phyloP scores from a whole-genome alignment of 2,797 vertebrate species.

The Somateria mollissima region DNA sequence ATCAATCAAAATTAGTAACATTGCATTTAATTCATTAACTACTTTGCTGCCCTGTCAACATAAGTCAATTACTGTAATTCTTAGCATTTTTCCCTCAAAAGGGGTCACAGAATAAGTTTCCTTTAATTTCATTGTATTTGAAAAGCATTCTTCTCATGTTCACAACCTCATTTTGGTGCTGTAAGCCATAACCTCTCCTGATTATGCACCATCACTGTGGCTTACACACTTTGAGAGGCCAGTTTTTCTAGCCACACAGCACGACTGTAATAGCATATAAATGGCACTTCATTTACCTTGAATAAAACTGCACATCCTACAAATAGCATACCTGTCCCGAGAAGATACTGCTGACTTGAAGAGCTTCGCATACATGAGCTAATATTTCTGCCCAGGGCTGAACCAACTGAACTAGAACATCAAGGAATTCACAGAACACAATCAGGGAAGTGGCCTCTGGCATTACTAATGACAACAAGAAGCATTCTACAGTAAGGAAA shows the following conservation, averaged over 20 bases:
- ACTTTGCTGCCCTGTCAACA: not conserved
- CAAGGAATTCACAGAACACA: not conserved
- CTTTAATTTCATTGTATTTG: not conserved
- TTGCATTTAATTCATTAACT: not conserved
- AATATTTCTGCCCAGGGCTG: not conserved
- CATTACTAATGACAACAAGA: not conserved
- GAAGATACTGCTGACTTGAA: not conserved
- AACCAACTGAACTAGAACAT: not conserved
- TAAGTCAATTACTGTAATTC: not conserved
- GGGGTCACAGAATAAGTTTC: not conserved
- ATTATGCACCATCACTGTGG: not conserved
- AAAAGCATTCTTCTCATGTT: not conserved
- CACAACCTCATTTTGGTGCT: not conserved
- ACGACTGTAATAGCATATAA: not conserved
- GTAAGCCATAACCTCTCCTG: not conserved
- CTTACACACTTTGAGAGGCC: not conserved
- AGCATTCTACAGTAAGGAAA: not conserved
- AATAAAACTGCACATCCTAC: not conserved
- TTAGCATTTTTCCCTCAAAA: not conserved
- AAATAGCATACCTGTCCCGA: not conserved
- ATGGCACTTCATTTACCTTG: not conserved
- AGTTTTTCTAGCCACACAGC: not conserved
- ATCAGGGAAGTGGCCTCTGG: not conserved
- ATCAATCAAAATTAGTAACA: slow-evolving; percentile 30
- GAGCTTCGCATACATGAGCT: not conserved